A percentile compares a stretch with the other conserved stretches of the same genome.
Evolutionary conservation across 1,140 invertebrate genomes (phyloP).

Genomic region (Drosophila equinoxialis): DNA sequence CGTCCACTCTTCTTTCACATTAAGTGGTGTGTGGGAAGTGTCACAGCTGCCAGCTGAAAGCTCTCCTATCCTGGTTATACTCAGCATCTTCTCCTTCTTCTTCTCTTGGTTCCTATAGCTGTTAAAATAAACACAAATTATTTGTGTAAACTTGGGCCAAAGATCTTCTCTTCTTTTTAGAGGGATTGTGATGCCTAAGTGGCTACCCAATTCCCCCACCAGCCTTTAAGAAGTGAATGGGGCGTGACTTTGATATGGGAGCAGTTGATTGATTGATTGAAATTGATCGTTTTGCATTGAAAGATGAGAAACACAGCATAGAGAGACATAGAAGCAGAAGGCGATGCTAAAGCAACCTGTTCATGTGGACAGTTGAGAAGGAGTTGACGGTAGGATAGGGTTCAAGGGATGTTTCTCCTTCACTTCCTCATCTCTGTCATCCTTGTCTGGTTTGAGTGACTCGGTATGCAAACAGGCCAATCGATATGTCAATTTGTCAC

Average conservation of each 20-base stretch:
- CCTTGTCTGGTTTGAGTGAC: constrained; percentile 40
- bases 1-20: constrained; percentile 22
- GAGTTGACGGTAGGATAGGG: neutral
- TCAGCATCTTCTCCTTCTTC: neutral
- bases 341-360: neutral
- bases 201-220: constrained; percentile 24
- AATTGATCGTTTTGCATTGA: constrained; percentile 63
- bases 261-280: constrained; percentile 70
- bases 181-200: constrained; percentile 60
- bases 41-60: constrained; percentile 48
- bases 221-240: neutral
- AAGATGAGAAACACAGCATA: constrained; percentile 4
- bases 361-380: constrained; percentile 9
- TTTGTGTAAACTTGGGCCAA: constrained; percentile 75
- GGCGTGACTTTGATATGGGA: constrained; percentile 56
- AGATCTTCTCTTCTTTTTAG: constrained; percentile 38
- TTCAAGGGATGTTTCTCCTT: neutral
- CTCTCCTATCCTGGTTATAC: constrained; percentile 23
- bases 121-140: constrained; percentile 81
- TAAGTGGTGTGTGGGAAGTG: constrained; percentile 73
- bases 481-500: constrained; percentile 72
- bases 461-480: constrained; percentile 50
- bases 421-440: constrained; percentile 5
- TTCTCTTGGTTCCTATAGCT: constrained; percentile 42
- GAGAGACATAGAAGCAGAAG: no score